A percentile compares a stretch with the other conserved stretches of the same genome.
These are phyloP conservation scores for Crotalus horridus DNA, from an alignment of 2,113 vertebrate species.

Conservation along the genomic window DNA sequence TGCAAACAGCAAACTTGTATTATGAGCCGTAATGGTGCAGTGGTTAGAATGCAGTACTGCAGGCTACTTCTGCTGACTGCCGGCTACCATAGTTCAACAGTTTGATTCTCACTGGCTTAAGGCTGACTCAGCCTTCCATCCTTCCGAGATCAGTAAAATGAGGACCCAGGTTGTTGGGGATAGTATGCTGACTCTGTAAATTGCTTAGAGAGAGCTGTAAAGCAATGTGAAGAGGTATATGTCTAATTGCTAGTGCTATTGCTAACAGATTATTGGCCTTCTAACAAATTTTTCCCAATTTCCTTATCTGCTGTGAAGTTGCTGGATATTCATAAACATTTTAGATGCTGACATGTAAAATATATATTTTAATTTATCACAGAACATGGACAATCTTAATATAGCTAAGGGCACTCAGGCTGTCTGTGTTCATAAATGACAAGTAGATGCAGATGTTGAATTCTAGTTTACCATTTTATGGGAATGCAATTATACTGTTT, in stretches of 20 bases:
- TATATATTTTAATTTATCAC: background rate
- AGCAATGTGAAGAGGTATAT: too few relatives aligned
- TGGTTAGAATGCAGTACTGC: too few relatives aligned
- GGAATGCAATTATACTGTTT: background rate
- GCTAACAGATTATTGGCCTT: background rate
- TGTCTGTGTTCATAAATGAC: background rate
- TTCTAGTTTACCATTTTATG: background rate
- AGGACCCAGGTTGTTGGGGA: too few relatives aligned
- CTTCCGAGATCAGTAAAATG: too few relatives aligned
- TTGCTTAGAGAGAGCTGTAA: too few relatives aligned
- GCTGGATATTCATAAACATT: background rate
- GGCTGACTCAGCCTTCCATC: too few relatives aligned
- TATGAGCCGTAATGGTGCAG: too few relatives aligned
- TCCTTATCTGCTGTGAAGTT: background rate
- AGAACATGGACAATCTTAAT: background rate
- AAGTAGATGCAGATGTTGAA: background rate
- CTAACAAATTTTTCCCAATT: background rate
- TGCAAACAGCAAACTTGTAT: background rate
- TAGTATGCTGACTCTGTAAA: too few relatives aligned
- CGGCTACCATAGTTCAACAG: too few relatives aligned
- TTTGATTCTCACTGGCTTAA: too few relatives aligned
- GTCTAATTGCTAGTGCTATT: too few relatives aligned
- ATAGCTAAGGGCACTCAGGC: background rate
- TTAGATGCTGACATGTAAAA: background rate
- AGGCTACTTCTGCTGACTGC: too few relatives aligned